Conservation (phyloP, 1,140 invertebrate species). For the Drosophila insularis region DNA sequence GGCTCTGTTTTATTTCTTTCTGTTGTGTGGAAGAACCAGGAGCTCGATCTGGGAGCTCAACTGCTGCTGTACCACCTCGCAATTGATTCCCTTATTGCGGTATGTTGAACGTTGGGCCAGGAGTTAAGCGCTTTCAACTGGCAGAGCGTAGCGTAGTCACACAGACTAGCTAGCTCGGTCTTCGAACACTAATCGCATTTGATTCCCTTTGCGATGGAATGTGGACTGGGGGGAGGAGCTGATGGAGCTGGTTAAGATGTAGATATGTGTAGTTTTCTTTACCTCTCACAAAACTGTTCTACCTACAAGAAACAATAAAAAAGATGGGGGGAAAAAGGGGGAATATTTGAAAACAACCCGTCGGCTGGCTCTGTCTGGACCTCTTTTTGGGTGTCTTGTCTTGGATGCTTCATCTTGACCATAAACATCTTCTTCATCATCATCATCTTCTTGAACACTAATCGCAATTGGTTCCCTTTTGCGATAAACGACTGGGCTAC, state of each 20-base stretch:
- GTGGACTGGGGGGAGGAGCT: slow-evolving; percentile 10
- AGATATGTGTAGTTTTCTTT: background rate
- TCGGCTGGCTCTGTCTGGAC: slow-evolving; percentile 23
- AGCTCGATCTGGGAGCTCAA: slow-evolving; percentile 40
- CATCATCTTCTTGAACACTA: slow-evolving; percentile 66
- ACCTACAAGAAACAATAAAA: slow-evolving; percentile 51
- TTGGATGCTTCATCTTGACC: slow-evolving; percentile 5
- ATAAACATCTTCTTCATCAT: slow-evolving; percentile 34
- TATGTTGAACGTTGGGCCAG: slow-evolving; percentile 71
- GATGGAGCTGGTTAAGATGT: slow-evolving; percentile 5
- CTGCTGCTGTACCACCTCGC: slow-evolving; percentile 75
- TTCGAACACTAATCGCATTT: slow-evolving; percentile 79
- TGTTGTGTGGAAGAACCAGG: slow-evolving; percentile 32
- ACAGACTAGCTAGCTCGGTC: slow-evolving; percentile 52
- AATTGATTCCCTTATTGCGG: slow-evolving; percentile 75
- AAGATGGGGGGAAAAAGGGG: slow-evolving; percentile 15
- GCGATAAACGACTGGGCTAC: slow-evolving; percentile 56
- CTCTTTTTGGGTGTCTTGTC: background rate
- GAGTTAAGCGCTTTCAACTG: slow-evolving; percentile 73
- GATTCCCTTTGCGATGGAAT: slow-evolving; percentile 78
- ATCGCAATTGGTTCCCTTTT: slow-evolving; percentile 73
- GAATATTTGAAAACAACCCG: slow-evolving; percentile 47
- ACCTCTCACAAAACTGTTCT: slow-evolving; percentile 33
- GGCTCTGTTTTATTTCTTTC: slow-evolving; percentile 11
- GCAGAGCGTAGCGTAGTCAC: slow-evolving; percentile 55